Evolutionary conservation across 2,797 vertebrate genomes (phyloP), one percentile per base, ranked within the genome.

Genomic region (Oceanodroma leucorhoa): DNA sequence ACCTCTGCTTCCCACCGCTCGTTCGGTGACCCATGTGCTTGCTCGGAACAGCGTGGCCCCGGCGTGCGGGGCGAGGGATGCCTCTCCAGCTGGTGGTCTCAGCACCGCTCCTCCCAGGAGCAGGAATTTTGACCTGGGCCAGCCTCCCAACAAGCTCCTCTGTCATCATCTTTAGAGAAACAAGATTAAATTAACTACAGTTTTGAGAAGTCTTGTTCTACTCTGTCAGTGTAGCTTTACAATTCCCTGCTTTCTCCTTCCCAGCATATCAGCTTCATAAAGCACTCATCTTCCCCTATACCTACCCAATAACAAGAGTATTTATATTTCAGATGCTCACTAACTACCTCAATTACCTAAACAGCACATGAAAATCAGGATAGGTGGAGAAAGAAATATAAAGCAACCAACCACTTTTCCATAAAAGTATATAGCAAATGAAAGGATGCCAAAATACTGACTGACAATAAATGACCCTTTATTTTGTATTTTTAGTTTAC

Each of bases 271-370:
- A 54, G 64, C 88, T 97, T 94, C 84, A 48, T 40, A 72, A 85
- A 81, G 54, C 26, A 94, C 80, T 57, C 67, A 23, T 64, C 60
- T 89, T 86, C 69, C 76, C 93, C 70, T 83, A 61, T 14, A 85
- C 78, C 87, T 36, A 85, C 54, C 46, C 55, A 88, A 88, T 43
- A 88, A 92, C 82, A 89, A 78, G 53, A 76, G 29, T 78, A 90
- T 93, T 96, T 95, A 87, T 85, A 48, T 32, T 90, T 76, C 88
- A 94, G 87, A 71, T 93, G 60, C 84, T 94, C 91, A 62, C 87
- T 92, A 90, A 95, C 80, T 70, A 87, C 89, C 65, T 65, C 93
- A 94, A 51, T 87, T 93, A 58, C 79, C 86, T 92, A 72, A 93
- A 85, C 50, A 96, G 73, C 70, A 80, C 86, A 83, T 91, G 80